Percentiles rank a stretch among this genome's conserved stretches.
Evolutionary conservation across 2,888 invertebrate species (phyloP).

Genomic region (Molanna angustata): DNA sequence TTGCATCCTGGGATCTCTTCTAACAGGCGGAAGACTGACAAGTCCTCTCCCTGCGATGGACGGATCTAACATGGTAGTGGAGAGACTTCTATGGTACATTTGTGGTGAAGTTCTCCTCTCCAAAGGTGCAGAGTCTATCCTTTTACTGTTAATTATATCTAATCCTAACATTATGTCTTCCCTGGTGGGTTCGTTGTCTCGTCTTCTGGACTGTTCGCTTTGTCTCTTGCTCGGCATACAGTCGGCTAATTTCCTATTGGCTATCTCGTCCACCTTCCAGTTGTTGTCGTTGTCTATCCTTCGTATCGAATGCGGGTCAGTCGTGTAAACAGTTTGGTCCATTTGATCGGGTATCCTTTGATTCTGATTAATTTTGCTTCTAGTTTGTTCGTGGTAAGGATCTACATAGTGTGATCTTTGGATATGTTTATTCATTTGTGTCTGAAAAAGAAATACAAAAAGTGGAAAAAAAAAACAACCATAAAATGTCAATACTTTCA

Average conservation of each 20-base stretch:
- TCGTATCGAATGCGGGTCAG: constrained; percentile 11
- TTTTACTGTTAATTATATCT: constrained; percentile 35
- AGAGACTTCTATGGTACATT: constrained; percentile 50
- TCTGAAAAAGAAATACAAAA: neutral
- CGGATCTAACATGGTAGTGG: constrained; percentile 45
- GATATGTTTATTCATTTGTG: neutral
- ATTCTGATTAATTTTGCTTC: constrained; percentile 21
- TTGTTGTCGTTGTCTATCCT: constrained; percentile 21
- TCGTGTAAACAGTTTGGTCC: constrained; percentile 3
- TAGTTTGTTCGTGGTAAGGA: constrained; percentile 20
- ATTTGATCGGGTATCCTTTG: constrained; percentile 15
- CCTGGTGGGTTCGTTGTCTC: constrained; percentile 37
- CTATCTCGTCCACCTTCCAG: constrained; percentile 15
- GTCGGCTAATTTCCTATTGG: constrained; percentile 20
- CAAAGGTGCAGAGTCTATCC: constrained; percentile 37
- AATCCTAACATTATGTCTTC: constrained; percentile 36
- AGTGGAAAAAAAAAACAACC: no score
- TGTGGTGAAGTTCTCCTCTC: constrained; percentile 40
- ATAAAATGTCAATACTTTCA: no score
- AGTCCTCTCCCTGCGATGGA: constrained; percentile 39
- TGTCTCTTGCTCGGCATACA: constrained; percentile 34
- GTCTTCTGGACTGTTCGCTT: constrained; percentile 39
- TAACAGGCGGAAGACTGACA: constrained; percentile 54
- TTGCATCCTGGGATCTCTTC: constrained; percentile 44
- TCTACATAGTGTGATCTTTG: constrained; percentile 21